Evolutionary conservation across 1,140 invertebrate genomes (phyloP).

Genomic region (Sarcophaga bullata): DNA sequence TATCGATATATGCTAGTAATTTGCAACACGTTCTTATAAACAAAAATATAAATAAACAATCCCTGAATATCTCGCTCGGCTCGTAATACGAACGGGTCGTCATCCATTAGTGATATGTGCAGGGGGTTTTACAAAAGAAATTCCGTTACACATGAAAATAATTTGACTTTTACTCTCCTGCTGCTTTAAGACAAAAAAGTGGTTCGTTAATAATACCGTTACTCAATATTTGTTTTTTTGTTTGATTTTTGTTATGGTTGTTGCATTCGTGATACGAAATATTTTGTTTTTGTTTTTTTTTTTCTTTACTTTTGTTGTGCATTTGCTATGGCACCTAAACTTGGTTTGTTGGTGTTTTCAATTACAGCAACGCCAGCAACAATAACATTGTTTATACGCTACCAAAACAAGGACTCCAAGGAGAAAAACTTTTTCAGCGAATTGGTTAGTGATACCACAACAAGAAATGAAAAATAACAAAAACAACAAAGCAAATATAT

Average conservation of each 20-base stretch:
- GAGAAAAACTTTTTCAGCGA: not conserved
- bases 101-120: too few species aligned
- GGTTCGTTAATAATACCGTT: not conserved
- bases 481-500: not conserved
- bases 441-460: not conserved
- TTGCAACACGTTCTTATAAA: too few species aligned
- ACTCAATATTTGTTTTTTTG: not conserved
- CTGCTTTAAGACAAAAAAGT: not conserved
- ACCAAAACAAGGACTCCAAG: slow-evolving; percentile 9
- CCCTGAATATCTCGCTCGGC: too few species aligned
- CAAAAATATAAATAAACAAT: too few species aligned
- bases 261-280: not conserved
- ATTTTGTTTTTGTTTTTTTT: not conserved
- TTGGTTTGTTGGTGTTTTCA: not conserved
- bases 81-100: too few species aligned
- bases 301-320: not conserved
- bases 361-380: not conserved
- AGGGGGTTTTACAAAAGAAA: not conserved
- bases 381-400: not conserved
- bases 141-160: slow-evolving; percentile 4
- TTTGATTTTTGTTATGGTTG: slow-evolving; percentile 4
- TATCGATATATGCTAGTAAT: too few species aligned
- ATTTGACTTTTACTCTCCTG: not conserved
- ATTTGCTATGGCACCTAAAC: slow-evolving; percentile 7
- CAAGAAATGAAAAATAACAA: not conserved